phyloP scores from a whole-genome alignment of 2,797 vertebrate genomes.

The Thalassophryne amazonica region DNA sequence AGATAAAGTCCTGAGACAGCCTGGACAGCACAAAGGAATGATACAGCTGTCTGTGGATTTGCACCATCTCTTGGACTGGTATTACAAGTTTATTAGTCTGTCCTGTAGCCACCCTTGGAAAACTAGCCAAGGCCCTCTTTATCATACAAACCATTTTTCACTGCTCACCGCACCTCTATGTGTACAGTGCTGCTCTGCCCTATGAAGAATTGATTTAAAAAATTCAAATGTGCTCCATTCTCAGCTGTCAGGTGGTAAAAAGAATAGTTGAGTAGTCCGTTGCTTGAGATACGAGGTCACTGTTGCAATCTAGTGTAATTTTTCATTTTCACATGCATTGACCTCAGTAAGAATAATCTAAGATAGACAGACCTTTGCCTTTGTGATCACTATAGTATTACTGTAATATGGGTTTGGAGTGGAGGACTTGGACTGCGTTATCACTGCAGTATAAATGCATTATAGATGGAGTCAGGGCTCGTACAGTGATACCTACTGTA shows the following conservation, averaged over 20 bases:
- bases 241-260: slow-evolving; percentile 29
- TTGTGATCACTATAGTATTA: slow-evolving; percentile 38
- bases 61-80: slow-evolving; percentile 22
- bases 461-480: slow-evolving; percentile 23
- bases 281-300: slow-evolving; percentile 53
- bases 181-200: slow-evolving; percentile 32
- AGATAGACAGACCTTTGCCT: slow-evolving; percentile 39
- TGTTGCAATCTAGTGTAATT: slow-evolving; percentile 46
- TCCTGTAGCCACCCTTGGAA: slow-evolving; percentile 32
- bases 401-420: no score
- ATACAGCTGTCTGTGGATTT: slow-evolving; percentile 36
- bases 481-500: slow-evolving; percentile 3
- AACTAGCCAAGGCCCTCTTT: slow-evolving; percentile 30
- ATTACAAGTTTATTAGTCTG: slow-evolving; percentile 48
- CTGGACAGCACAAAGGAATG: slow-evolving; percentile 10
- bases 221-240: slow-evolving; percentile 30
- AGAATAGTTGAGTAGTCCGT: slow-evolving; percentile 21
- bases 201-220: slow-evolving; percentile 21
- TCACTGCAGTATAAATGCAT: slow-evolving; percentile 24
- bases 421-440: no score
- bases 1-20: slow-evolving; percentile 25
- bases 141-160: slow-evolving; percentile 41
- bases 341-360: slow-evolving; percentile 27
- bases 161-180: not conserved
- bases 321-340: slow-evolving; percentile 13